Evolutionary conservation across 2,888 invertebrate species (phyloP).

Genomic region (Watsonalla cultraria): DNA sequence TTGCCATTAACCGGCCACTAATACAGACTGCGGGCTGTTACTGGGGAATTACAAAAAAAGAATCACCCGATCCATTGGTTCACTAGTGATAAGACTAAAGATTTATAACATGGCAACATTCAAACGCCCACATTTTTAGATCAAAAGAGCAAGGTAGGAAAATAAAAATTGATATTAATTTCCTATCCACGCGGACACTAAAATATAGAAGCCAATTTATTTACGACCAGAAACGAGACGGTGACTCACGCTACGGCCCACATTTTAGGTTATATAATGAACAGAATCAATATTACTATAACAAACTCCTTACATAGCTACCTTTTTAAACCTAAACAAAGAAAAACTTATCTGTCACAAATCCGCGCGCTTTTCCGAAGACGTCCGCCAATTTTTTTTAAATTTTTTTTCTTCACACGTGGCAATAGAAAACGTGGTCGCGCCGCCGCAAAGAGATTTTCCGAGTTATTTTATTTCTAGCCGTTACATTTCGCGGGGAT

Average conservation of each 20-base stretch:
- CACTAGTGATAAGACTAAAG: too few relatives aligned
- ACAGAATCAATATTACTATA: background rate
- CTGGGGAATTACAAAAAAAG: too few relatives aligned
- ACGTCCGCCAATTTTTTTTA: conserved; percentile 7
- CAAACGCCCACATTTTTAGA: background rate
- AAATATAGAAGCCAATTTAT: background rate
- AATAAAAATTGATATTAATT: background rate
- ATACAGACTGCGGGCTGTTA: too few relatives aligned
- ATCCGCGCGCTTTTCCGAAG: conserved; percentile 19
- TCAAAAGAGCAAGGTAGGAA: background rate
- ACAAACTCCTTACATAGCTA: background rate
- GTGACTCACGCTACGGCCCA: background rate
- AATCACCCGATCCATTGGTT: too few relatives aligned
- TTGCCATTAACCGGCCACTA: too few relatives aligned
- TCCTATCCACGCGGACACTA: background rate
- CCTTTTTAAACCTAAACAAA: background rate
- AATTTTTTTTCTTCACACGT: conserved; percentile 30
- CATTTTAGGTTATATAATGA: background rate
- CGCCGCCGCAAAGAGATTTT: conserved; percentile 34
- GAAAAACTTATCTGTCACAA: conserved; percentile 14
- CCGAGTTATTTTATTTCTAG: conserved; percentile 57
- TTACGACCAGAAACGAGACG: background rate
- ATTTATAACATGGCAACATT: too few relatives aligned
- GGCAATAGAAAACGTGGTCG: conserved; percentile 32
- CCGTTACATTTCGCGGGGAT: conserved; percentile 51